These are phyloP conservation scores for Sinhomidia bicolor DNA, from an alignment of 2,888 invertebrate species.

Conservation along the genomic window DNA sequence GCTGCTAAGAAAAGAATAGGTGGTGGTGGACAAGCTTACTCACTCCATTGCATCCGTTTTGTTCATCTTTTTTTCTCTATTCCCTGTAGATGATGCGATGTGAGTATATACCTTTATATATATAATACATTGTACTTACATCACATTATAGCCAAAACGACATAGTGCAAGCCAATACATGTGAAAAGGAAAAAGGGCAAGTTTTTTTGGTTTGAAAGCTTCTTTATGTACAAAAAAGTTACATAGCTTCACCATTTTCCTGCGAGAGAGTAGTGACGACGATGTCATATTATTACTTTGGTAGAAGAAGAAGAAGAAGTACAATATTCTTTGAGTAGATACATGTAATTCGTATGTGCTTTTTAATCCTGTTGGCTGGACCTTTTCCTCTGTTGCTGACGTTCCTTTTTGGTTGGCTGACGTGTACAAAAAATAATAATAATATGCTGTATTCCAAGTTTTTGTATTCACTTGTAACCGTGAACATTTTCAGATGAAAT, in stretches of 20 bases:
- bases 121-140: not conserved
- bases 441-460: too few relatives aligned
- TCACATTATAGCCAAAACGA: not conserved
- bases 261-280: too few relatives aligned
- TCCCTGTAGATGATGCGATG: not conserved
- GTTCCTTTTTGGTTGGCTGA: slow-evolving; percentile 23
- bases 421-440: not conserved
- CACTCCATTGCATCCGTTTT: slow-evolving; percentile 22
- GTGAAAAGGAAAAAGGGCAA: slow-evolving; percentile 13
- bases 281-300: too few relatives aligned
- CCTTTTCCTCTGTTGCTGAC: slow-evolving; percentile 37
- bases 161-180: not conserved
- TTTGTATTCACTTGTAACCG: slow-evolving; percentile 34
- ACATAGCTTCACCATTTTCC: not conserved
- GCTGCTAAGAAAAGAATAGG: slow-evolving; percentile 51
- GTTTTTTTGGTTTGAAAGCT: slow-evolving; percentile 28
- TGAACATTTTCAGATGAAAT: slow-evolving; percentile 4
- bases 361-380: slow-evolving; percentile 42
- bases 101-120: not conserved
- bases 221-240: not conserved
- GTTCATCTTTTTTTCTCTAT: not conserved
- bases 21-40: slow-evolving; percentile 53
- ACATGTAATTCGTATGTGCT: too few relatives aligned
- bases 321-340: too few relatives aligned
- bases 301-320: too few relatives aligned